phyloP scores from a whole-genome alignment of 1,140 invertebrate genomes.

The Drosophila miranda region DNA sequence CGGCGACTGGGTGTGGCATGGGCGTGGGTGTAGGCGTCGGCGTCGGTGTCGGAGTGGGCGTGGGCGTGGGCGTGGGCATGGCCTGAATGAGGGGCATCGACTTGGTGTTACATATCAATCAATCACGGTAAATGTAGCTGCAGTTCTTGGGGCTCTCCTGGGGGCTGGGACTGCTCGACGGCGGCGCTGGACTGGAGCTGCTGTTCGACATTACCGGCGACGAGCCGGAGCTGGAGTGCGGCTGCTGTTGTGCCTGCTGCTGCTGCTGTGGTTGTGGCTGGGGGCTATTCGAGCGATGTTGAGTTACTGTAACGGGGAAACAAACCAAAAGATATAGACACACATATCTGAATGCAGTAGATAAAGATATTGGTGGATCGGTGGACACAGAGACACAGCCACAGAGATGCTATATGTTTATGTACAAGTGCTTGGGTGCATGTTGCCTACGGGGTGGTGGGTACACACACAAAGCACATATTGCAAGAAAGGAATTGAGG shows the following conservation, averaged over 20 bases:
- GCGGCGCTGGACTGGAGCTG: constrained; percentile 82
- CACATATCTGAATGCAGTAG: too few relatives aligned
- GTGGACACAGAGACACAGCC: constrained; percentile 18
- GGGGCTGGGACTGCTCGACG: constrained; percentile 82
- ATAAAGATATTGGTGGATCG: too few relatives aligned
- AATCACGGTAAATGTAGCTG: constrained; percentile 83
- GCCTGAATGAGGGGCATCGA: constrained; percentile 82
- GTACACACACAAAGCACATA: constrained; percentile 1
- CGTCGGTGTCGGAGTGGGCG: constrained; percentile 16
- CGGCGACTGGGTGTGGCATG: constrained; percentile 3
- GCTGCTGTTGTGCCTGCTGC: constrained; percentile 48
- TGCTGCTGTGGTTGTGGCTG: constrained; percentile 65
- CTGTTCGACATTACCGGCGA: constrained; percentile 82
- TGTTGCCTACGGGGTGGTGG: constrained; percentile 30
- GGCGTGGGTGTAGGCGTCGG: constrained; percentile 12
- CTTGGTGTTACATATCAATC: constrained; percentile 83
- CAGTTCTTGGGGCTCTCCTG: constrained; percentile 83
- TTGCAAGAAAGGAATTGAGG: background rate
- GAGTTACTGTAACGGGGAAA: constrained; percentile 75
- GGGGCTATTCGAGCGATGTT: constrained; percentile 82
- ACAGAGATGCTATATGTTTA: constrained; percentile 25
- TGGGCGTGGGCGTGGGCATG: constrained; percentile 46
- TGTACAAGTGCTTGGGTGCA: constrained; percentile 61
- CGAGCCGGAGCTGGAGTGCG: constrained; percentile 81
- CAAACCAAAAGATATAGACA: background rate